These are phyloP conservation scores for Phataginus tricuspis DNA, from an alignment of 2,797 vertebrate species.

Conservation along the genomic window DNA sequence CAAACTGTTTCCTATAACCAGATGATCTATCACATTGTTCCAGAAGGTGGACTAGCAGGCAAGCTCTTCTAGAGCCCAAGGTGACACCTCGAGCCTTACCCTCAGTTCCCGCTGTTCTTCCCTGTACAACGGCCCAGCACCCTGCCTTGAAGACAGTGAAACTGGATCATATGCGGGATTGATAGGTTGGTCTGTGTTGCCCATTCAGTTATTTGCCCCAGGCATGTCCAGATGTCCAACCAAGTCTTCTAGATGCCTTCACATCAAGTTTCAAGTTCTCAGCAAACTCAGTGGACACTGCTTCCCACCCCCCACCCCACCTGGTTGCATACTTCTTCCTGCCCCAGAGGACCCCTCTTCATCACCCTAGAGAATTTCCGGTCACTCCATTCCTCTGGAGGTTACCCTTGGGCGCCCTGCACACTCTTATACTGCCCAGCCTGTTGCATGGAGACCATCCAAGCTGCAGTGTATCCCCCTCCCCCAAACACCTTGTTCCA, in stretches of 20 bases:
- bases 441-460: neutral
- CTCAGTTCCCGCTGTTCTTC: neutral
- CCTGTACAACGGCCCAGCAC: neutral
- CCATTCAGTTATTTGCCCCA: neutral
- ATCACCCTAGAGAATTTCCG: neutral
- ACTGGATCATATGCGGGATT: neutral
- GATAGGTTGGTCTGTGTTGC: neutral
- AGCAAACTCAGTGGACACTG: neutral
- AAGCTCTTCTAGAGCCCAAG: neutral
- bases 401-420: neutral
- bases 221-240: neutral
- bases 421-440: neutral
- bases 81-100: neutral
- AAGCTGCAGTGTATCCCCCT: neutral
- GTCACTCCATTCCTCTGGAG: neutral
- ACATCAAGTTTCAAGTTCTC: neutral
- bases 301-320: neutral
- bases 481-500: neutral
- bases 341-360: neutral
- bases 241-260: neutral
- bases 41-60: neutral
- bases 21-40: neutral
- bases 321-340: neutral
- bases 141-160: neutral
- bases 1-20: neutral